Evolutionary conservation across 2,888 invertebrate genomes (phyloP).

Genomic region (Sinodicranocentrus sp.): DNA sequence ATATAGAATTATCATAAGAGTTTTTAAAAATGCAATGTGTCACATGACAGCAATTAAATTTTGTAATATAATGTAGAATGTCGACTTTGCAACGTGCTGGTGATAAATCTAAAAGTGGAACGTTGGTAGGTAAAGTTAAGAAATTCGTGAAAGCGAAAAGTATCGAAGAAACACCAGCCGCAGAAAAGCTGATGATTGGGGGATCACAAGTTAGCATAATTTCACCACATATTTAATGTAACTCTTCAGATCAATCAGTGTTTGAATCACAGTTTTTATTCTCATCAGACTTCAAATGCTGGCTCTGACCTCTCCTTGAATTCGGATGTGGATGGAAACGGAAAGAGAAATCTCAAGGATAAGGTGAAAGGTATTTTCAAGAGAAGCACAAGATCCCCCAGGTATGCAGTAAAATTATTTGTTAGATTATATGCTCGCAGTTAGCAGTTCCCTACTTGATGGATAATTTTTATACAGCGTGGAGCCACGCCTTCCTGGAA

Average conservation of each 20-base stretch:
- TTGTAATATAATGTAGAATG: conserved; percentile 80
- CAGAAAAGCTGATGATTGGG: conserved; percentile 66
- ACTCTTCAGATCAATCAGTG: background rate
- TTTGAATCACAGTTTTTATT: background rate
- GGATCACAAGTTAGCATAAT: conserved; percentile 73
- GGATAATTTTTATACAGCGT: conserved; percentile 61
- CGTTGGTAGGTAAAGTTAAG: conserved; percentile 87
- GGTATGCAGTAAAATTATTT: conserved; percentile 79
- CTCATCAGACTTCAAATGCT: conserved; percentile 80
- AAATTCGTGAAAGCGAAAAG: conserved; percentile 91
- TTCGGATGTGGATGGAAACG: conserved; percentile 81
- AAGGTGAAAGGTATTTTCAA: conserved; percentile 91
- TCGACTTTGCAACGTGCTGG: conserved; percentile 91
- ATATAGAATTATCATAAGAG: conserved; percentile 78
- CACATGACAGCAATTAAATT: background rate
- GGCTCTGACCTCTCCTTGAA: conserved; percentile 85
- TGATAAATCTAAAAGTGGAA: conserved; percentile 87
- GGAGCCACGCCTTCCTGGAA: conserved; percentile 69
- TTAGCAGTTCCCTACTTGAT: background rate
- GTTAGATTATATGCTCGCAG: conserved; percentile 27
- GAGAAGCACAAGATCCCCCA: conserved; percentile 84
- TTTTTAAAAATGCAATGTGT: background rate
- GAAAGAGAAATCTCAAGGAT: conserved; percentile 87
- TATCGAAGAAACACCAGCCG: conserved; percentile 83
- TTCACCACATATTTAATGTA: conserved; percentile 13